These are phyloP conservation scores for Brachionus asplanchnoidis DNA, from an alignment of 1,140 invertebrate genomes.

Conservation along the genomic window DNA sequence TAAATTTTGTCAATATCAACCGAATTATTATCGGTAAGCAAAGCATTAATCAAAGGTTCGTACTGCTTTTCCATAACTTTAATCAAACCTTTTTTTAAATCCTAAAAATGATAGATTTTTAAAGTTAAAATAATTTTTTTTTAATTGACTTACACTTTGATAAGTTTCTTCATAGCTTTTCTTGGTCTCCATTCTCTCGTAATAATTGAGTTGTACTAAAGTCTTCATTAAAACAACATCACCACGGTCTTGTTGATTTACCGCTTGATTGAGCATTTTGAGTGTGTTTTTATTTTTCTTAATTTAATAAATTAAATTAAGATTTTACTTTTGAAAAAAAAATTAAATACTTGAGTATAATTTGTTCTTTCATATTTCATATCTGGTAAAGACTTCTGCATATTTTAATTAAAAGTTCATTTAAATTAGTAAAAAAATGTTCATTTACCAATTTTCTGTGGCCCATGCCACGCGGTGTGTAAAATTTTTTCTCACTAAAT, in stretches of 20 bases:
- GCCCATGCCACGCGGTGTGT: slow-evolving; percentile 30
- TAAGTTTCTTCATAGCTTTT: slow-evolving; percentile 37
- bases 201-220: slow-evolving; percentile 12
- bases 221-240: slow-evolving; percentile 41
- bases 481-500: slow-evolving; percentile 23
- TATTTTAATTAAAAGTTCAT: neutral
- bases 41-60: slow-evolving; percentile 24
- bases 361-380: neutral
- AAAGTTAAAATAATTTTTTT: neutral
- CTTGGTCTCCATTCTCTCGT: slow-evolving; percentile 41
- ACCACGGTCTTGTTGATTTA: slow-evolving; percentile 22
- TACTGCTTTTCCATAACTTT: slow-evolving; percentile 39
- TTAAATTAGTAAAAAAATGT: neutral
- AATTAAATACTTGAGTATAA: neutral
- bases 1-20: slow-evolving; percentile 37
- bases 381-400: slow-evolving; percentile 33
- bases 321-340: neutral
- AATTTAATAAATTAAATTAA: neutral
- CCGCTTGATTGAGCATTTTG: slow-evolving; percentile 37
- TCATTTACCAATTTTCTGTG: slow-evolving; percentile 14
- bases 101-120: neutral
- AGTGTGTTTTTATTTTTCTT: slow-evolving; percentile 1
- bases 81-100: slow-evolving; percentile 32
- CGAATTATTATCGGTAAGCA: neutral
- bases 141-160: neutral